Evolutionary conservation across 2,797 vertebrate genomes (phyloP).

Genomic region (Pseudochromis fuscus): DNA sequence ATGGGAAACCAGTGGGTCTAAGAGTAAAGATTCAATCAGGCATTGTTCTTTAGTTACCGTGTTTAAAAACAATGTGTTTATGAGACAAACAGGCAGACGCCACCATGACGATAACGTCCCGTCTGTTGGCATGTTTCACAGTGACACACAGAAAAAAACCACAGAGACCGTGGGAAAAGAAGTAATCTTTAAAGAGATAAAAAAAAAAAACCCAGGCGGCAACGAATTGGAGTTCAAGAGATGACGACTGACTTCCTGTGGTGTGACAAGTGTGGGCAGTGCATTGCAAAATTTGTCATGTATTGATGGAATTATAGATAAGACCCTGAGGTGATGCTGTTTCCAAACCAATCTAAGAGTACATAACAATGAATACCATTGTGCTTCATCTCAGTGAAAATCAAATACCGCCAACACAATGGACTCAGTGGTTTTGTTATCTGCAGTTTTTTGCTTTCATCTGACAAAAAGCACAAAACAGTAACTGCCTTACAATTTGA

Average conservation of each 20-base stretch:
- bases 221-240: conserved; percentile 38
- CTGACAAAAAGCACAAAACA: background rate
- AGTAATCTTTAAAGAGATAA: conserved; percentile 59
- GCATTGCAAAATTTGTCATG: conserved; percentile 38
- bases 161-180: conserved; percentile 60
- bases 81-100: conserved; percentile 59
- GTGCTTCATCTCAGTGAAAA: background rate
- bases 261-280: conserved; percentile 35
- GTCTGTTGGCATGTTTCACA: conserved; percentile 27
- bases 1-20: conserved; percentile 21
- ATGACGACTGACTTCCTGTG: conserved; percentile 28
- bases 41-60: conserved; percentile 53
- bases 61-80: conserved; percentile 56
- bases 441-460: background rate
- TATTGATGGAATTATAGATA: conserved; percentile 37
- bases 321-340: conserved; percentile 16
- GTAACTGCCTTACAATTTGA: background rate
- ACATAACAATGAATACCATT: conserved; percentile 18
- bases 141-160: conserved; percentile 51
- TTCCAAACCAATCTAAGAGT: conserved; percentile 42
- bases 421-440: background rate
- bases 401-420: conserved; percentile 15
- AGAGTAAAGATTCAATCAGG: conserved; percentile 43
- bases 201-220: conserved; percentile 22
- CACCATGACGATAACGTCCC: conserved; percentile 56